Conservation (phyloP, 2,113 vertebrate species). For the Pongo abelii region DNA sequence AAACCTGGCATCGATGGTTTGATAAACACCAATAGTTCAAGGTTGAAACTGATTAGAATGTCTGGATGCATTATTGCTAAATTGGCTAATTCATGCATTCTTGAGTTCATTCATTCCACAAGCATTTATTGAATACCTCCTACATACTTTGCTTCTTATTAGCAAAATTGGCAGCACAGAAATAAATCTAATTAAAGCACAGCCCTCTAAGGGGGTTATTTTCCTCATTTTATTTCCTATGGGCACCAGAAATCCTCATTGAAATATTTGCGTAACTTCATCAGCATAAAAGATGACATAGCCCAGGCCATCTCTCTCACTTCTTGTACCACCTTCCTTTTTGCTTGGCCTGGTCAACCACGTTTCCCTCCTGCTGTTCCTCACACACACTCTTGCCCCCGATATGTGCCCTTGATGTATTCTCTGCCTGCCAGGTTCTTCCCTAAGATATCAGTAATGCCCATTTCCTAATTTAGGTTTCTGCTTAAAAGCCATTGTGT, state of each 20-base stretch:
- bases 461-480: background rate
- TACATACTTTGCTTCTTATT: background rate
- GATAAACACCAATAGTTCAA: background rate
- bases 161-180: background rate
- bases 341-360: background rate
- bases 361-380: background rate
- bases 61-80: background rate
- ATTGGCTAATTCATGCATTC: background rate
- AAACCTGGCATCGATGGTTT: background rate
- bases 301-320: background rate
- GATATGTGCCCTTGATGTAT: background rate
- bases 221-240: background rate
- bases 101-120: background rate
- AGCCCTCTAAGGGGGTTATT: background rate
- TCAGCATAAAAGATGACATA: background rate
- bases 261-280: background rate
- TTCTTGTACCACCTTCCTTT: background rate
- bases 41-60: background rate
- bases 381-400: background rate
- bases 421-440: accelerated
- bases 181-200: background rate
- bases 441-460: accelerated
- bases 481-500: background rate
- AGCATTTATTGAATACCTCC: background rate
- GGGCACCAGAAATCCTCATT: background rate